Base-by-base conservation (phyloP, 2,113 vertebrate genomes). In the Emydura subglobosa region DNA sequence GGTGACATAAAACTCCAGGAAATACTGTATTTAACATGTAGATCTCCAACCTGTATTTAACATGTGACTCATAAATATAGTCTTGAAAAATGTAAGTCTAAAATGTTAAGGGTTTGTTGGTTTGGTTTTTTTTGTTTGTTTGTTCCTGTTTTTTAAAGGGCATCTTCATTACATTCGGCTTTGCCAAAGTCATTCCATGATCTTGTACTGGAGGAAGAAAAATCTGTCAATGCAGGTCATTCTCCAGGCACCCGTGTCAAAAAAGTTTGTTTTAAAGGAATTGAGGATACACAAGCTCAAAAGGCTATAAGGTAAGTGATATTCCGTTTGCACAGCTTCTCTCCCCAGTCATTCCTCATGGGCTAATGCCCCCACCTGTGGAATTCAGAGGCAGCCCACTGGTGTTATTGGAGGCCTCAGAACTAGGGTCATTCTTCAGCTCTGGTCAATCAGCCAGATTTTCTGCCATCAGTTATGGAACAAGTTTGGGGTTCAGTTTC, bases 101-200 rank as follows among this genome's bases (percentile, higher is more conserved):
- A 88, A 31, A 34, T 82, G 17, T n/a, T 88, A 5, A 68, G 19
- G 19, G 51, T 16, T 53, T 53, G 2, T 53, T 16, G 6, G 11
- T 11, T 47, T 47, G 5, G 47, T 47, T 47, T 47, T 47, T 5
- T 47, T 50, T 93, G n/a, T 21, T n/a, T 49, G 31, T 78, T 16
- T 72, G 47, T 47, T 94, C 4, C 79, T 95, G 55, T 95, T 78
- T 94, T 74, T 94, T 19, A 10, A 95, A 99, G 99, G 99, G 97
- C 98, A 19, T 98, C 98, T 95, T 97, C 98, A 27, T 97, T 98
- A 24, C 98, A 98, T 96, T 98, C 98, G 72, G 78, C 98, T 76
- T 98, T 98, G 83, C 99, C 98, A 8, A 99, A 98, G 78, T 99
- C 99, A 88, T 99, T 99, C 95, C 98, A 98, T 91, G 98, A 99